Conservation (phyloP, 2,113 vertebrate genomes). For the Opisthocomus hoazin region DNA sequence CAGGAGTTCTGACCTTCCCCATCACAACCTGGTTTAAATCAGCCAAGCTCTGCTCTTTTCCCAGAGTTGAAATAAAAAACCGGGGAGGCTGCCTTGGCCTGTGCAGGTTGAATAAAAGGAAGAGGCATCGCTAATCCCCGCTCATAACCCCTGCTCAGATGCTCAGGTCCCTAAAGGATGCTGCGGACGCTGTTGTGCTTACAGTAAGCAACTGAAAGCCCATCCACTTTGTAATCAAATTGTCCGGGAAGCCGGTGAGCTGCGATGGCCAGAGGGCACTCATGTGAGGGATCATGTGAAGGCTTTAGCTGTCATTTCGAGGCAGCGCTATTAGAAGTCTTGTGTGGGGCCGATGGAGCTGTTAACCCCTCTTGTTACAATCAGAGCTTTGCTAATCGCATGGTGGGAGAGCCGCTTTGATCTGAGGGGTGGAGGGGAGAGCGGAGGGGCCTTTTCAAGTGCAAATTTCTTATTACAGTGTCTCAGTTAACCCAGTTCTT, state of each 20-base stretch:
- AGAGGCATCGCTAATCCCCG: not conserved
- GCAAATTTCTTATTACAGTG: conserved; percentile 43
- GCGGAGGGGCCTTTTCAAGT: conserved; percentile 49
- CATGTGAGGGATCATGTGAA: conserved; percentile 10
- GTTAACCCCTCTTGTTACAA: conserved; percentile 53
- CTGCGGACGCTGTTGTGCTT: not conserved
- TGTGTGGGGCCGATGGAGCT: conserved; percentile 32
- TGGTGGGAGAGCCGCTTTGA: conserved; percentile 50
- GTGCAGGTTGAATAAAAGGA: not conserved
- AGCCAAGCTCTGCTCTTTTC: not conserved
- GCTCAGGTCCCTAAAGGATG: not conserved
- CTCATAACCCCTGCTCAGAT: not conserved
- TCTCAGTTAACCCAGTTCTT: not conserved
- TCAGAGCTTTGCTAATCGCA: conserved; percentile 44
- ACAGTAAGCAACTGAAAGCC: not conserved
- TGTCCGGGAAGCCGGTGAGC: not conserved
- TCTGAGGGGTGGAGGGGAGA: conserved; percentile 33
- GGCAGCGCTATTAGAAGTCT: conserved; percentile 28
- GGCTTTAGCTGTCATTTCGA: conserved; percentile 25
- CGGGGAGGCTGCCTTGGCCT: not conserved
- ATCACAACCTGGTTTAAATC: not conserved
- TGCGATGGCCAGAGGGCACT: conserved; percentile 23
- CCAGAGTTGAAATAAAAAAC: not conserved
- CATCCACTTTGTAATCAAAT: conserved; percentile 45
- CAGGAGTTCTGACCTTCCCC: not conserved